These are phyloP conservation scores for Helicoverpa armigera DNA, from an alignment of 1,140 invertebrate species.

Conservation along the genomic window DNA sequence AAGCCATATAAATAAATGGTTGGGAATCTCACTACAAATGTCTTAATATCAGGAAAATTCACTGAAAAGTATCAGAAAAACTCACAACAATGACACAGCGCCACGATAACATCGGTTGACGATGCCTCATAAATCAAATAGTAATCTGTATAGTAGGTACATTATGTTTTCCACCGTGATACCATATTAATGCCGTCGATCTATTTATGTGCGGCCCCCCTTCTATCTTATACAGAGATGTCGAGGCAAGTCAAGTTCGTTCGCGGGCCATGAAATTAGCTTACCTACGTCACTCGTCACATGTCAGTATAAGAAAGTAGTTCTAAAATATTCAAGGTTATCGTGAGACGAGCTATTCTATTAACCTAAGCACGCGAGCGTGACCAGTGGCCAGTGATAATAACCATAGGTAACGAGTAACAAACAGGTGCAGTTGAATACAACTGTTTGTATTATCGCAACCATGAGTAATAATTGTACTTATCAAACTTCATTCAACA, in stretches of 20 bases:
- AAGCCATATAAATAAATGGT: too few relatives aligned
- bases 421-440: conserved; percentile 31
- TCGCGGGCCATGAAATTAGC: conserved; percentile 11
- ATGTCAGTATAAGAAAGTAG: conserved; percentile 58
- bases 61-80: too few relatives aligned
- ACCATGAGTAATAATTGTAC: conserved; percentile 4
- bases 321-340: conserved; percentile 68
- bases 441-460: not conserved
- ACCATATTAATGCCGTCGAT: not conserved
- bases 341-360: conserved; percentile 61
- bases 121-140: not conserved
- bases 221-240: not conserved
- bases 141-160: not conserved
- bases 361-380: conserved; percentile 57
- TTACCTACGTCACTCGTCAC: conserved; percentile 58
- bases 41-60: too few relatives aligned
- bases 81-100: too few relatives aligned
- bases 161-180: not conserved
- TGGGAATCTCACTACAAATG: too few relatives aligned
- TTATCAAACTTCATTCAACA: not conserved
- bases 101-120: too few relatives aligned
- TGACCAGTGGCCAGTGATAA: conserved; percentile 41
- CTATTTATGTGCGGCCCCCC: conserved; percentile 2
- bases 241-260: conserved; percentile 15
- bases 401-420: conserved; percentile 50